Conservation (phyloP, 2,113 vertebrate species). For the Mesocricetus auratus region DNA sequence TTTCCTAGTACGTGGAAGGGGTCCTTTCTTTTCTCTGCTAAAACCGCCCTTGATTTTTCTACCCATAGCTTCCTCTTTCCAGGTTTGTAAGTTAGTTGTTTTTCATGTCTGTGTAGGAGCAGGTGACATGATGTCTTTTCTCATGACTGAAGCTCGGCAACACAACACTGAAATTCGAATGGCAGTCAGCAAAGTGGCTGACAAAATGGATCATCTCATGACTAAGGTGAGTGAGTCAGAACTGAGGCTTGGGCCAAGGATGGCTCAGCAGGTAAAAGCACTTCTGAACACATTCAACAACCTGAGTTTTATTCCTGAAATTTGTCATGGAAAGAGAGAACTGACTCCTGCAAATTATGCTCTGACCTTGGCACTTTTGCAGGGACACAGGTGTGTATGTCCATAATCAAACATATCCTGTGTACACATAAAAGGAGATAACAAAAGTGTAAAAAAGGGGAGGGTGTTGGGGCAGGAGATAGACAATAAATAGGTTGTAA, state of each 20-base stretch:
- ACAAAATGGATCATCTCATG: slow-evolving; percentile 96
- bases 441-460: neutral
- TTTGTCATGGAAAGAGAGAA: neutral
- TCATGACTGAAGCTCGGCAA: slow-evolving; percentile 98
- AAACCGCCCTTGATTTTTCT: slow-evolving; percentile 16
- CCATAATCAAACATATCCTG: too few relatives aligned
- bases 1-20: neutral
- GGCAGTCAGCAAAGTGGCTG: slow-evolving; percentile 94
- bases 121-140: slow-evolving; percentile 94
- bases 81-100: slow-evolving; percentile 36
- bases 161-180: slow-evolving; percentile 97
- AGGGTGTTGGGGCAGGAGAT: neutral
- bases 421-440: neutral
- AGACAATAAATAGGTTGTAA: fast-evolving
- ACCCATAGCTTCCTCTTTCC: neutral
- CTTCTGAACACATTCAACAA: neutral
- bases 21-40: slow-evolving; percentile 9
- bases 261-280: neutral
- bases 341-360: neutral
- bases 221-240: slow-evolving; percentile 89
- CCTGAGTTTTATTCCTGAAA: neutral
- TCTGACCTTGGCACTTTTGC: neutral
- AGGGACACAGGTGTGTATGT: too few relatives aligned
- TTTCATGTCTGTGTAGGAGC: slow-evolving; percentile 84
- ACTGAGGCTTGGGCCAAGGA: neutral